These are phyloP conservation scores for Columba guinea DNA, from an alignment of 2,797 vertebrate species.

Conservation along the genomic window DNA sequence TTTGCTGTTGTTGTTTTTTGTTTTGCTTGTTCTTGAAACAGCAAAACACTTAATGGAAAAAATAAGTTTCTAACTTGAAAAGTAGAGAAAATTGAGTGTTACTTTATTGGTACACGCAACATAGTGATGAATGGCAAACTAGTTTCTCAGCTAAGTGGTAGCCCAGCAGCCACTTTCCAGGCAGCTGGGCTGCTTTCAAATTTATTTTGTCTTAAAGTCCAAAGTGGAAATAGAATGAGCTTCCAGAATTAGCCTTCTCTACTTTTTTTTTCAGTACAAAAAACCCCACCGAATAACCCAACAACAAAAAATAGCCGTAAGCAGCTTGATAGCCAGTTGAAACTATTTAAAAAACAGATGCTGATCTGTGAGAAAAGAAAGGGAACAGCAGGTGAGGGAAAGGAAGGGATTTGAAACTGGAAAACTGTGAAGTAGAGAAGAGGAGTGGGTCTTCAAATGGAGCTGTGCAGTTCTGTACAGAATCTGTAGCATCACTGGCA, in stretches of 20 bases:
- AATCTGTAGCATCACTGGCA: background rate
- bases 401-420: background rate
- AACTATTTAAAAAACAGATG: conserved; percentile 46
- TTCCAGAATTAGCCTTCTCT: conserved; percentile 46
- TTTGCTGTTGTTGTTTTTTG: background rate
- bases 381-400: background rate
- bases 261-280: background rate
- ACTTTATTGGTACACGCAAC: background rate
- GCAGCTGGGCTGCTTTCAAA: conserved; percentile 34
- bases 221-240: conserved; percentile 53
- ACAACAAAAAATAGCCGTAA: conserved; percentile 28
- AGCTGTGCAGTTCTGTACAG: background rate
- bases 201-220: conserved; percentile 24
- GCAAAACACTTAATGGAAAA: background rate
- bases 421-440: background rate
- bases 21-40: background rate
- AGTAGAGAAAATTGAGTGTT: background rate
- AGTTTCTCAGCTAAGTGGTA: background rate
- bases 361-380: conserved; percentile 41
- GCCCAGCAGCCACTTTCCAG: background rate
- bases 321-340: background rate
- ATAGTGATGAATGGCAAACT: background rate
- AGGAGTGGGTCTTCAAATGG: background rate
- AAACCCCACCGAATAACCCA: conserved; percentile 12
- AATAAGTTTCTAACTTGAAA: background rate